A percentile compares a stretch with the other conserved stretches of the same genome.
phyloP scores from a whole-genome alignment of 2,888 invertebrate species.

The Cephus runcator region DNA sequence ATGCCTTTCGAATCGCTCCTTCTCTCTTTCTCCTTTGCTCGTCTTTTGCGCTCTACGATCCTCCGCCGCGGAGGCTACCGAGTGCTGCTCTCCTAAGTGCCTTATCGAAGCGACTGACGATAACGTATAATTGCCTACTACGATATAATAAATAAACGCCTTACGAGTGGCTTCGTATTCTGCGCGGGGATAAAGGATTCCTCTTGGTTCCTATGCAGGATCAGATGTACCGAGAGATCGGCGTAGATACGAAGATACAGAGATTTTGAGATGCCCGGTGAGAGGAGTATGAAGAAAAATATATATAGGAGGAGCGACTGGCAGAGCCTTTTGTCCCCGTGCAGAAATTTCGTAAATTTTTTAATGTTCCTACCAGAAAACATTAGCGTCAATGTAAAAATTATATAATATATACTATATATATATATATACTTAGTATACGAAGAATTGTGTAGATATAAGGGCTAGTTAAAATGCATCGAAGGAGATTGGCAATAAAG shows the following conservation, averaged over 20 bases:
- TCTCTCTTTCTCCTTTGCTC: background rate
- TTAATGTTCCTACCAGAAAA: background rate
- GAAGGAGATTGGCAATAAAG: background rate
- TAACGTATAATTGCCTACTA: constrained; percentile 15
- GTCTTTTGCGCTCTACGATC: background rate
- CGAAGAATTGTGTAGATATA: background rate
- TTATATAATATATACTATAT: background rate
- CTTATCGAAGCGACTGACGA: constrained; percentile 21
- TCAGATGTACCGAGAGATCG: background rate
- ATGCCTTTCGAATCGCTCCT: background rate
- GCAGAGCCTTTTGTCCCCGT: background rate
- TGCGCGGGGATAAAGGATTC: background rate
- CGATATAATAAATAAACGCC: constrained; percentile 5
- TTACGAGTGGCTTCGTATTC: background rate
- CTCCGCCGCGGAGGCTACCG: background rate
- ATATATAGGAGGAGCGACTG: background rate
- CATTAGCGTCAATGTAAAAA: background rate
- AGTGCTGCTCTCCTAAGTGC: constrained; percentile 7
- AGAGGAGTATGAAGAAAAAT: background rate
- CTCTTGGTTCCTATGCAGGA: background rate
- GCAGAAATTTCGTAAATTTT: background rate
- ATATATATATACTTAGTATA: background rate
- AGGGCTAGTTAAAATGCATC: background rate
- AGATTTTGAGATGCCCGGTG: background rate
- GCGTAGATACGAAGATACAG: background rate